Evolutionary conservation across 2,113 vertebrate species (phyloP), one percentile per base, ranked within the genome.

Genomic region (Aramus guarauna): DNA sequence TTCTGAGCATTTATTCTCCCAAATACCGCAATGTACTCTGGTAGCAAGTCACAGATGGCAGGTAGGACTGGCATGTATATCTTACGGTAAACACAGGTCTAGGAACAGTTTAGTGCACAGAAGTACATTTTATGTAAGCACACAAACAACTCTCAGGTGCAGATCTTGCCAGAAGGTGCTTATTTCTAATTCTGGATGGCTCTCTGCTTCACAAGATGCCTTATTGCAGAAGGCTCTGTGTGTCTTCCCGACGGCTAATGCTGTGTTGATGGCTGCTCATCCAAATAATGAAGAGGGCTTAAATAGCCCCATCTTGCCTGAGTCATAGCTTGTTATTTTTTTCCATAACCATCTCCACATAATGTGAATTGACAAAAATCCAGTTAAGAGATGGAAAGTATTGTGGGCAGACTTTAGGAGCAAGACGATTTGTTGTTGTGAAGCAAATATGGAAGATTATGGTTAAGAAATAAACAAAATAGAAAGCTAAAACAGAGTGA

Each of bases 41-140:
- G 50, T n/a, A 67, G n/a, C 50, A 53, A 69, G 36, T 15, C 48
- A 52, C 32, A 47, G 30, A n/a, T 34, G 63, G 52, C n/a, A 71
- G n/a, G 39, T 6, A 48, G 23, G 43, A 43, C 41, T 12, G 34
- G 3, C 1, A 2, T 11, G 7, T 37, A 0, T 29, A 29, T 36
- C 0, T 0, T 39, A 22, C 1, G 3, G 53, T 19, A 60, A 85
- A 11, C 27, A 43, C 16, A 29, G 12, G 39, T 63, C 26, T 87
- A 47, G 27, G 30, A 37, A 24, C 7, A 17, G 36, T 47, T 85
- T 74, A 59, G 24, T 43, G 66, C 48, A 34, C n/a, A 69, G 39
- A 78, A 60, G 6, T 19, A 24, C n/a, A 36, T 50, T 77, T 67
- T 22, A 29, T 7, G 13, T 72, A 62, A 52, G 32, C 21, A 62